A percentile compares a stretch with the other conserved stretches of the same genome.
Conservation (phyloP, 1,140 invertebrate genomes). For the Magallana angulata region DNA sequence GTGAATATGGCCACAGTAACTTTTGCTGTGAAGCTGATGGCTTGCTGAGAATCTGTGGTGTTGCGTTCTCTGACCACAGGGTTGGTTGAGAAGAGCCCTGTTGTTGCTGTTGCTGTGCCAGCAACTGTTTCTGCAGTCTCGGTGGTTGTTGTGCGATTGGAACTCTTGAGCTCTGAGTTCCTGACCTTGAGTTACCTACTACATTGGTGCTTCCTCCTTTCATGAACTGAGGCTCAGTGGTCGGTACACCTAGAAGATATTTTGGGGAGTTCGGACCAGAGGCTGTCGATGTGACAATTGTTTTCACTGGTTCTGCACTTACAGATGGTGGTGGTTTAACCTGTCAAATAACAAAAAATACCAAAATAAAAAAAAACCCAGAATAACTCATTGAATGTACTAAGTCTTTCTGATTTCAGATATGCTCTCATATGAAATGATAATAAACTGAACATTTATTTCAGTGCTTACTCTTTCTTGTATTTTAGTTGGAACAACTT, state of each 20-base stretch:
- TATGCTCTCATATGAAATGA: not conserved
- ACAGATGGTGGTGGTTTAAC: slow-evolving; percentile 9
- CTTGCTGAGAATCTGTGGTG: slow-evolving; percentile 22
- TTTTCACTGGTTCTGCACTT: not conserved
- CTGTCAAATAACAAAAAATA: slow-evolving; percentile 27
- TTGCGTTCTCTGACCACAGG: slow-evolving; percentile 10
- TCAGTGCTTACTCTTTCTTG: slow-evolving; percentile 40
- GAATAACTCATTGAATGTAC: too few species aligned
- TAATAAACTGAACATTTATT: not conserved
- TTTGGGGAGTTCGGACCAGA: slow-evolving; percentile 62
- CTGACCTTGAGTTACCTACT: slow-evolving; percentile 40
- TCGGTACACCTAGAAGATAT: slow-evolving; percentile 71
- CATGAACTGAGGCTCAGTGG: slow-evolving; percentile 69
- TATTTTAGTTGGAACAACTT: slow-evolving; percentile 43
- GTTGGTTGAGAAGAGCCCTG: slow-evolving; percentile 43
- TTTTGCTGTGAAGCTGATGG: slow-evolving; percentile 29
- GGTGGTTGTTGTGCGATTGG: slow-evolving; percentile 56
- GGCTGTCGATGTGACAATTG: not conserved
- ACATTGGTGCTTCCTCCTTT: slow-evolving; percentile 39
- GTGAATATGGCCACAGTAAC: not conserved
- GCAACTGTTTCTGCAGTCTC: slow-evolving; percentile 58
- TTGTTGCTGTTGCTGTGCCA: slow-evolving; percentile 60
- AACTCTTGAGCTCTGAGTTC: slow-evolving; percentile 44
- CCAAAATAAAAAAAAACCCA: not conserved
- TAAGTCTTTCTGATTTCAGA: too few species aligned